Evolutionary conservation across 2,797 vertebrate species (phyloP).

Genomic region (Gadopsis bispinosus): DNA sequence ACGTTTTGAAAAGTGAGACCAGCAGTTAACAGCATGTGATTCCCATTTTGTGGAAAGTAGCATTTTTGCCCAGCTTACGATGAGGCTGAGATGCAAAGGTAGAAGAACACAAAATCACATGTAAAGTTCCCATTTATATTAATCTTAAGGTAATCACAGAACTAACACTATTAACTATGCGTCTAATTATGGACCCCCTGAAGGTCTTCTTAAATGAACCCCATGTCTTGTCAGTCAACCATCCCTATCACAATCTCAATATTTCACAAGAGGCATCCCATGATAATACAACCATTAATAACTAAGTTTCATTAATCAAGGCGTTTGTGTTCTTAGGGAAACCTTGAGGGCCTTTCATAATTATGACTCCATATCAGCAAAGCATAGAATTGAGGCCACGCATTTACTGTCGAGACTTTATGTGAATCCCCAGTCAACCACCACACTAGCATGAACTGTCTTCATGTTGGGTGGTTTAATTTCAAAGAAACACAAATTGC

Average conservation of each 20-base stretch:
- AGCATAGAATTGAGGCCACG: constrained; percentile 41
- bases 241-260: constrained; percentile 57
- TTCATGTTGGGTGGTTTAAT: background rate
- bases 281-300: constrained; percentile 64
- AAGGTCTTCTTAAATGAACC: constrained; percentile 63
- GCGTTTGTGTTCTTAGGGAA: constrained; percentile 64
- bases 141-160: constrained; percentile 67
- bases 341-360: constrained; percentile 65
- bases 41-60: constrained; percentile 1
- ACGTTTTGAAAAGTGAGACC: constrained; percentile 2
- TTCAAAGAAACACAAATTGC: background rate
- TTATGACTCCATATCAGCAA: constrained; percentile 55
- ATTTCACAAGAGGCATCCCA: constrained; percentile 47
- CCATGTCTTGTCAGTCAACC: constrained; percentile 57
- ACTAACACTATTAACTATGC: constrained; percentile 44
- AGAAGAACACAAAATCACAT: constrained; percentile 26
- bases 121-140: constrained; percentile 35
- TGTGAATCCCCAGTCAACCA: background rate
- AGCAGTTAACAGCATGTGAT: constrained; percentile 21
- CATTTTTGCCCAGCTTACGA: constrained; percentile 9
- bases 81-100: constrained; percentile 5
- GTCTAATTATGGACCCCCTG: constrained; percentile 68
- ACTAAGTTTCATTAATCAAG: constrained; percentile 74
- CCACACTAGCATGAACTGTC: background rate
- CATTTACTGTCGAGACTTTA: constrained; percentile 18